Conservation (phyloP, 2,113 vertebrate genomes). For the Silurus glanis region DNA sequence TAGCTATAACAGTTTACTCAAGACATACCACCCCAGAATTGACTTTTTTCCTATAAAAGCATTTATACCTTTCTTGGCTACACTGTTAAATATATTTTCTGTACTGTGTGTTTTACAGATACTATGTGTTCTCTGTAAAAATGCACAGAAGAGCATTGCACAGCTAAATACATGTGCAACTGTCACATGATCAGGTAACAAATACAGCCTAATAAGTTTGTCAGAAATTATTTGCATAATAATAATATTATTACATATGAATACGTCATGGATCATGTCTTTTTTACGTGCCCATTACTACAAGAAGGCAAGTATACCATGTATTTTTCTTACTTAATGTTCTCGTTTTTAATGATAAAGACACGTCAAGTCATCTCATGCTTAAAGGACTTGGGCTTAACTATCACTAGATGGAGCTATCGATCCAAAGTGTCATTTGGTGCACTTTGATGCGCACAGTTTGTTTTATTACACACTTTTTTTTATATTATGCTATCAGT, state of each 20-base stretch:
- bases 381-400: background rate
- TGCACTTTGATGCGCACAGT: background rate
- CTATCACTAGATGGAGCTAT: constrained; percentile 32
- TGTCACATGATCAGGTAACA: background rate
- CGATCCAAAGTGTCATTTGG: background rate
- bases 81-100: background rate
- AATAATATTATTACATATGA: background rate
- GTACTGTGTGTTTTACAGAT: background rate
- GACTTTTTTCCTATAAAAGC: background rate
- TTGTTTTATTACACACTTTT: too few relatives aligned
- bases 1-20: background rate
- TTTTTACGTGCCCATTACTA: background rate
- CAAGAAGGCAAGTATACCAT: background rate
- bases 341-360: background rate
- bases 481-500: background rate
- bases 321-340: background rate
- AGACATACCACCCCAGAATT: background rate
- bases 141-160: background rate
- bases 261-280: background rate
- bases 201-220: background rate
- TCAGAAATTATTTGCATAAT: background rate
- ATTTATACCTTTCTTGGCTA: background rate
- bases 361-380: background rate
- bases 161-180: background rate
- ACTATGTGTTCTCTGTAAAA: background rate